Base-by-base conservation (phyloP, 1,140 invertebrate species). In the Zaprionus vittiger region DNA sequence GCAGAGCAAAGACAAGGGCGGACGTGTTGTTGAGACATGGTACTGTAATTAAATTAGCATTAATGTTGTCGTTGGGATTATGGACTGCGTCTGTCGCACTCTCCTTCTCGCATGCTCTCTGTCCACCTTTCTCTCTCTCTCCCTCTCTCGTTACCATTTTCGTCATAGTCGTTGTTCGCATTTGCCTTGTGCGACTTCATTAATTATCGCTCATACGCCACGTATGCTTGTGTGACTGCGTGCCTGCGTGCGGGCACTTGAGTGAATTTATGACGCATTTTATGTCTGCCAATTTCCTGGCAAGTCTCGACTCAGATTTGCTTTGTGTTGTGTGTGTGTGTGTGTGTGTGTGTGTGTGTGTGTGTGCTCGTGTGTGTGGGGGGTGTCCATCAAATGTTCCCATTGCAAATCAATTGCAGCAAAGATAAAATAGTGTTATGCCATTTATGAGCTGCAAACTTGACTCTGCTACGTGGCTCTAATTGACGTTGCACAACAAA, bases 1-100 rank as follows among this genome's bases (percentile, higher is more conserved):
- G 38, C 26, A 26, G 12, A 20, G 28, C 14, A 3, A 11, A 31
- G 34, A 20, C 12, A 15, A 15, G 63, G 61, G 59, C 37, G 64
- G 63, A 68, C 78, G 73, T 38, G 31, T 34, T 34, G 68, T 65
- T 60, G 61, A 79, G 74, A 82, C 81, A 85, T 73, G 78, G 72
- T 83, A 76, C 80, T 70, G 71, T 78, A 83, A 83, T 85, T 80
- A 83, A 78, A 87, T 89, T 84, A 83, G 84, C 80, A 73, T 85
- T 81, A 83, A 81, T 79, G 70, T 62, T 56, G 71, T 83, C 73
- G 64, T 60, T 75, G 67, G 77, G 79, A 67, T 79, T 71, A 79
- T 76, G 72, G 67, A 75, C 62, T 57, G 54, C 24, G 67, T 22
- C 60, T 59, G 34, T 63, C 31, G 37, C 69, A 77, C 60, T 59